These are phyloP conservation scores for Mesocricetus auratus DNA, from an alignment of 2,113 vertebrate genomes.

Conservation along the genomic window DNA sequence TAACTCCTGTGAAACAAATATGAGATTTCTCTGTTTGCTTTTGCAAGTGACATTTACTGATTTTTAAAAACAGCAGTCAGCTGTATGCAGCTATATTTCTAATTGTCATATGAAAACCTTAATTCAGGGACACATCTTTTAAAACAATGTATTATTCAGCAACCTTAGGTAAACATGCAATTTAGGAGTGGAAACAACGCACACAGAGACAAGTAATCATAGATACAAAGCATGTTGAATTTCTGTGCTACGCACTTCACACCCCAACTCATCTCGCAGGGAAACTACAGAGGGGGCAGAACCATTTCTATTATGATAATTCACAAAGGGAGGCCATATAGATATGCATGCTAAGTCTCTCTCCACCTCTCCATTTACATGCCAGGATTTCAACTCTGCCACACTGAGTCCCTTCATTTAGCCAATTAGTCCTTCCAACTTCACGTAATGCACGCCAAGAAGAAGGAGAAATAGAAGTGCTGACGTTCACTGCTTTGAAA, in stretches of 20 bases:
- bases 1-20: constrained; percentile 46
- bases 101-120: constrained; percentile 82
- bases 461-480: constrained; percentile 84
- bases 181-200: constrained; percentile 84
- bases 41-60: constrained; percentile 73
- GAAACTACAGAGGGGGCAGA: constrained; percentile 86
- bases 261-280: constrained; percentile 85
- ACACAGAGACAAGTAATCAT: constrained; percentile 80
- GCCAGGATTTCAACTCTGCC: constrained; percentile 86
- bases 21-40: constrained; percentile 75
- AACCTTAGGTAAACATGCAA: constrained; percentile 82
- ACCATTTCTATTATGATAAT: constrained; percentile 85
- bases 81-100: constrained; percentile 78
- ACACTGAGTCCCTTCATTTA: constrained; percentile 82
- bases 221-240: constrained; percentile 82
- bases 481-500: constrained; percentile 83
- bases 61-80: constrained; percentile 68
- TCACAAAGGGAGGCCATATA: constrained; percentile 84
- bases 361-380: constrained; percentile 82
- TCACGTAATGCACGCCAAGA: constrained; percentile 81
- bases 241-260: constrained; percentile 84
- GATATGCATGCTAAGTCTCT: constrained; percentile 85
- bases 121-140: constrained; percentile 82
- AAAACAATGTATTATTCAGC: constrained; percentile 86
- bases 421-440: constrained; percentile 85